These are phyloP conservation scores for Philopotamus ludificatus DNA, from an alignment of 1,140 invertebrate species.

Conservation along the genomic window DNA sequence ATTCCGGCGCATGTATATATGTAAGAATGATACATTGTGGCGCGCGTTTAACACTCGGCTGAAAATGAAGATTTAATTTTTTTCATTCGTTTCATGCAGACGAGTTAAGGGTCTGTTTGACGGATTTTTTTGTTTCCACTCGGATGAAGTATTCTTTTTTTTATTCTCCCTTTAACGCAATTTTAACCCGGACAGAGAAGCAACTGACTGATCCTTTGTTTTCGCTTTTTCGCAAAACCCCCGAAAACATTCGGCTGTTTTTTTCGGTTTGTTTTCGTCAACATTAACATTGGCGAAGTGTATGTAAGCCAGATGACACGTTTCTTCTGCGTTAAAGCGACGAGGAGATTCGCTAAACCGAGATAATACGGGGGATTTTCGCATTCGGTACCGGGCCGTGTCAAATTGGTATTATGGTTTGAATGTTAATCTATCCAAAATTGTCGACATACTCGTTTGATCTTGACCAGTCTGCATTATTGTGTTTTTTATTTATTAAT, in stretches of 20 bases:
- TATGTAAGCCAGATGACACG: slow-evolving; percentile 14
- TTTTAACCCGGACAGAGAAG: background rate
- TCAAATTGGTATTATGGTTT: too few relatives aligned
- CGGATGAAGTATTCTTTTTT: background rate
- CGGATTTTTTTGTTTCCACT: background rate
- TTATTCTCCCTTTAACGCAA: slow-evolving; percentile 10
- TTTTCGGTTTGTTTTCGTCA: slow-evolving; percentile 15
- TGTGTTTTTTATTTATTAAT: background rate
- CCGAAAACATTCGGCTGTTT: background rate
- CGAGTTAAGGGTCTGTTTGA: background rate
- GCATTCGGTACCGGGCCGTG: too few relatives aligned
- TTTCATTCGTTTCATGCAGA: too few relatives aligned
- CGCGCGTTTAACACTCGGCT: too few relatives aligned
- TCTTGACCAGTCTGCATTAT: background rate
- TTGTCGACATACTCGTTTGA: too few relatives aligned
- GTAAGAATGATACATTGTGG: too few relatives aligned
- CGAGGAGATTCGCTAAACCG: slow-evolving; percentile 10
- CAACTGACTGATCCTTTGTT: slow-evolving; percentile 17
- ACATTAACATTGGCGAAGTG: slow-evolving; percentile 7
- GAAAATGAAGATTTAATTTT: too few relatives aligned
- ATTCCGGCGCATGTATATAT: too few relatives aligned
- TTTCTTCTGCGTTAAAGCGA: slow-evolving; percentile 7
- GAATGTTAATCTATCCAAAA: too few relatives aligned
- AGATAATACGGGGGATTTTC: background rate
- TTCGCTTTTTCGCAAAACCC: slow-evolving; percentile 5